phyloP scores from a whole-genome alignment of 2,113 vertebrate genomes.

The Scortum barcoo region DNA sequence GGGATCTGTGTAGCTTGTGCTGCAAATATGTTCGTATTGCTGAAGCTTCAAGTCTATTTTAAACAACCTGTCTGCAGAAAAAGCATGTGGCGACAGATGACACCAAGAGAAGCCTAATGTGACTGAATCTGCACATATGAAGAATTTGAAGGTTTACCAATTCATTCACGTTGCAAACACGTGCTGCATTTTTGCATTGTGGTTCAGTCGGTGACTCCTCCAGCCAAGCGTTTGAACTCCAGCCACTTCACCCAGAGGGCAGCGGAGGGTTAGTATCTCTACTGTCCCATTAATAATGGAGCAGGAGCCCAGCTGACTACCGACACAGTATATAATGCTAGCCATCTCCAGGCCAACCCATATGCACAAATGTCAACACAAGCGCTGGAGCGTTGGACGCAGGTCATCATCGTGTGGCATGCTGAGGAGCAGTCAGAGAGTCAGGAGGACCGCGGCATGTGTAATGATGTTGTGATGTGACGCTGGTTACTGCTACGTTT shows the following conservation, averaged over 20 bases:
- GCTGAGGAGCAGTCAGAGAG: conserved; percentile 27
- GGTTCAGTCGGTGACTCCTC: conserved; percentile 31
- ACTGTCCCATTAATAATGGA: conserved; percentile 86
- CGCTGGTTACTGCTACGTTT: conserved; percentile 5
- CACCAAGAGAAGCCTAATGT: background rate
- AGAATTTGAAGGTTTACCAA: background rate
- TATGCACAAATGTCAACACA: conserved; percentile 68
- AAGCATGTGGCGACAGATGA: background rate
- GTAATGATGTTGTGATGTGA: too few relatives aligned
- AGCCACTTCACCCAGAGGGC: conserved; percentile 66
- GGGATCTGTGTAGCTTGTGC: background rate
- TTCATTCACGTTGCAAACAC: background rate
- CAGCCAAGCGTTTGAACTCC: conserved; percentile 37
- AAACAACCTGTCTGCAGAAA: background rate
- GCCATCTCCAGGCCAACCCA: conserved; percentile 81
- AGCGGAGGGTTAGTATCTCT: conserved; percentile 73
- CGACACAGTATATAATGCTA: conserved; percentile 73
- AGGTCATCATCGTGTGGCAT: conserved; percentile 52
- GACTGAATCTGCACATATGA: conserved; percentile 13
- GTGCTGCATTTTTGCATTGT: background rate
- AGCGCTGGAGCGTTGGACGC: conserved; percentile 60
- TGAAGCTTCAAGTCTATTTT: background rate
- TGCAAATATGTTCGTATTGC: background rate
- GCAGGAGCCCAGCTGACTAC: conserved; percentile 83
- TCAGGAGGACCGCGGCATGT: background rate